Evolutionary conservation across 1,140 invertebrate genomes (phyloP).

Genomic region (Lordiphosa clarofinis): DNA sequence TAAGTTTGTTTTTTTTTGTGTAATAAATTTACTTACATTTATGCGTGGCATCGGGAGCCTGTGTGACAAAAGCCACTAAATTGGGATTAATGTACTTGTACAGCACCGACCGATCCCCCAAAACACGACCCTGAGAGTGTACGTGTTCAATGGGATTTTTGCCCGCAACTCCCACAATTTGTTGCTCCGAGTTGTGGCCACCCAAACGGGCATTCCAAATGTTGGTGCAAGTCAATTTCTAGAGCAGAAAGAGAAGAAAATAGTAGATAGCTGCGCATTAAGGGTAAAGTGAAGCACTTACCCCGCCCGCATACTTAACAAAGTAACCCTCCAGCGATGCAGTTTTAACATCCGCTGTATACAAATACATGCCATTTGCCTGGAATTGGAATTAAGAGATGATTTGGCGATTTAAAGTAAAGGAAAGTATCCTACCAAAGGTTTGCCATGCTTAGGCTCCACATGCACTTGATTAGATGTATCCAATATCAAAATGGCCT

Average conservation of each 20-base stretch:
- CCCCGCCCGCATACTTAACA: constrained; percentile 80
- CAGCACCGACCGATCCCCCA: constrained; percentile 96
- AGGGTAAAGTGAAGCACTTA: constrained; percentile 30
- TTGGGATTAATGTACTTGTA: constrained; percentile 99
- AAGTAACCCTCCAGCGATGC: constrained; percentile 86
- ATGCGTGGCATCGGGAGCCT: constrained; percentile 87
- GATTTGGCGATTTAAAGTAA: no score
- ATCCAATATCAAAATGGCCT: constrained; percentile 89
- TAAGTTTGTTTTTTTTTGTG: not conserved
- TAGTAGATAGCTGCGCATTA: not conserved
- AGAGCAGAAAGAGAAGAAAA: constrained; percentile 1
- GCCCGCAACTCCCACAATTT: constrained; percentile 85
- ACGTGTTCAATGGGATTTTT: constrained; percentile 92
- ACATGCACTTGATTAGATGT: constrained; percentile 85
- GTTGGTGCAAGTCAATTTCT: constrained; percentile 79
- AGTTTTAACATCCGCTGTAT: constrained; percentile 84
- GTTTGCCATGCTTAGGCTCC: constrained; percentile 83
- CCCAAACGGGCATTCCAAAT: constrained; percentile 88
- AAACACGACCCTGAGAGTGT: constrained; percentile 96
- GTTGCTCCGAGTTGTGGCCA: constrained; percentile 82
- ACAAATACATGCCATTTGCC: constrained; percentile 85
- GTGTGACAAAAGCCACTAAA: constrained; percentile 91
- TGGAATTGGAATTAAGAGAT: constrained; percentile 34
- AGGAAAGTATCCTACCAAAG: constrained; percentile 60
- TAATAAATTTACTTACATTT: constrained; percentile 83